A percentile compares a stretch with the other conserved stretches of the same genome.
phyloP scores from a whole-genome alignment of 2,113 vertebrate genomes.

The Chlorodrepanis virens region DNA sequence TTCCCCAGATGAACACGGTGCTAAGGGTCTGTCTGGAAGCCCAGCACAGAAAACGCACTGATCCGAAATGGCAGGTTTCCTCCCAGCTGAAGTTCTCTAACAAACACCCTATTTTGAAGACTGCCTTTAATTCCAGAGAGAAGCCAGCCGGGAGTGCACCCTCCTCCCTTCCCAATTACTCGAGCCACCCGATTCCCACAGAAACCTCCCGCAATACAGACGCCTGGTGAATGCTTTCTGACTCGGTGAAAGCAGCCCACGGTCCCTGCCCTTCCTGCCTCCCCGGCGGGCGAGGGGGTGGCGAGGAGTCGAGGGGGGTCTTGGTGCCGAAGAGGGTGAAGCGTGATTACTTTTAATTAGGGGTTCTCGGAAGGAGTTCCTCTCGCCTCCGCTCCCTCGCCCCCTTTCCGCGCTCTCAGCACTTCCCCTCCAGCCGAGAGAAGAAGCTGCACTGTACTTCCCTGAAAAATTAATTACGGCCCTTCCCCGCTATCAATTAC shows the following conservation, averaged over 20 bases:
- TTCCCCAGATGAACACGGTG: neutral
- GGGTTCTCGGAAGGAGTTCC: neutral
- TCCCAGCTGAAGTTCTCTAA: neutral
- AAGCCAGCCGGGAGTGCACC: neutral
- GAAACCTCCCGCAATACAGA: neutral
- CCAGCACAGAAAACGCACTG: neutral
- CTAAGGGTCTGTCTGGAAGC: neutral
- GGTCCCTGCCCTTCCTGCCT: constrained; percentile 20
- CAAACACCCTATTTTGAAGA: neutral
- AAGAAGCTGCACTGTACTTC: neutral
- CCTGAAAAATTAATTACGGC: neutral
- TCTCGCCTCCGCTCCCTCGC: neutral
- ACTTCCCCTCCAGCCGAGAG: constrained; percentile 16
- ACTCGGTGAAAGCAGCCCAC: constrained; percentile 27
- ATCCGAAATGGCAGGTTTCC: constrained; percentile 36
- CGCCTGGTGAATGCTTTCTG: constrained; percentile 12
- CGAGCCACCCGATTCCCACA: constrained; percentile 21
- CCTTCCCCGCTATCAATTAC: constrained; percentile 64
- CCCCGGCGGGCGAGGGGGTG: constrained; percentile 1
- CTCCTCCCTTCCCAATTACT: neutral
- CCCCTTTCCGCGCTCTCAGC: neutral
- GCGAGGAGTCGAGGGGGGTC: neutral
- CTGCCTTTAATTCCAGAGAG: neutral
- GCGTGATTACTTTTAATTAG: constrained; percentile 9
- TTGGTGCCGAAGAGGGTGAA: neutral